These are phyloP conservation scores for Nipponia nippon DNA, from an alignment of 2,113 vertebrate genomes.

Conservation along the genomic window DNA sequence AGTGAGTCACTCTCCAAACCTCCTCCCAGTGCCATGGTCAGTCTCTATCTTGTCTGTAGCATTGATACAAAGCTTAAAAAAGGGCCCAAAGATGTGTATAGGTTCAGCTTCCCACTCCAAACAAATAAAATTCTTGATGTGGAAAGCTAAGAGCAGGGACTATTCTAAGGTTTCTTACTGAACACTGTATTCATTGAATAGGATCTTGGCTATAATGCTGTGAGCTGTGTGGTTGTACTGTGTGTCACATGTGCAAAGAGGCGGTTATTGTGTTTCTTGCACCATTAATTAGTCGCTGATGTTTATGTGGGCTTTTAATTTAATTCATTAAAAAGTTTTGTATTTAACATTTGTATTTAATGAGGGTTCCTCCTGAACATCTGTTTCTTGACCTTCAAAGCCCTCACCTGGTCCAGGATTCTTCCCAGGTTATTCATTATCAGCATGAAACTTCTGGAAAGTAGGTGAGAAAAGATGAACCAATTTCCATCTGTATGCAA, in stretches of 20 bases:
- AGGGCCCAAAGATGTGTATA: not conserved
- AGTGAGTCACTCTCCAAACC: not conserved
- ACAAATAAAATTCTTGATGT: not conserved
- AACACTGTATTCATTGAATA: not conserved
- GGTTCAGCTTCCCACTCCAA: not conserved
- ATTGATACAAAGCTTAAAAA: not conserved
- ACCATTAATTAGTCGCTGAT: not conserved
- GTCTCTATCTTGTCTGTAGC: not conserved
- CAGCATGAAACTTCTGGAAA: not conserved
- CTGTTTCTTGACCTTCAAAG: constrained; percentile 3
- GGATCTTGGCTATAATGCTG: not conserved
- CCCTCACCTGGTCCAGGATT: not conserved
- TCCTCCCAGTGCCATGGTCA: not conserved
- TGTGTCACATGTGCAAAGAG: not conserved
- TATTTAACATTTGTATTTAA: not conserved
- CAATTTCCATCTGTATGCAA: not conserved
- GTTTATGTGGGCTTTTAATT: not conserved
- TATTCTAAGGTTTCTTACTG: not conserved
- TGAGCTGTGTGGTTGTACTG: not conserved
- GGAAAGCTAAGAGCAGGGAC: not conserved
- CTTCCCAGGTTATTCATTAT: not conserved
- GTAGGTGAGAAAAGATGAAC: not conserved
- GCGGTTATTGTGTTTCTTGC: not conserved
- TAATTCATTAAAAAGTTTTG: not conserved
- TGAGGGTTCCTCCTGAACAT: not conserved